Evolutionary conservation across 2,113 vertebrate species (phyloP).

Genomic region (Spea bombifrons): DNA sequence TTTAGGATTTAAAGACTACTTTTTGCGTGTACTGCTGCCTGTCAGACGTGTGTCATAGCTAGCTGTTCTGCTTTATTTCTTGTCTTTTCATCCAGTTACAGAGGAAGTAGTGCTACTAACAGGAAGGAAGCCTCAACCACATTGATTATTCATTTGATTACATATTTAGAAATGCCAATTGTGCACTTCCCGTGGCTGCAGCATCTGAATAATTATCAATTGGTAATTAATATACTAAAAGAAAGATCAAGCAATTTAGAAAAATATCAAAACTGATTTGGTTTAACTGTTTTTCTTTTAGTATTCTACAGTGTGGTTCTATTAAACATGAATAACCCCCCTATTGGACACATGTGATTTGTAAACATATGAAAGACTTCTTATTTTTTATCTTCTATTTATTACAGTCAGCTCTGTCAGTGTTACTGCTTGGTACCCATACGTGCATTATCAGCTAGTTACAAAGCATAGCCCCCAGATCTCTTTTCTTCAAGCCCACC

Average conservation of each 20-base stretch:
- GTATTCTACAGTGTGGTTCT: no score
- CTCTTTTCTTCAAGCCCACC: no score
- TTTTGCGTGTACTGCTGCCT: conserved; percentile 8
- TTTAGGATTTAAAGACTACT: conserved; percentile 58
- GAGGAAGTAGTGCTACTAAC: conserved; percentile 74
- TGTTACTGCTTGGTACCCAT: no score
- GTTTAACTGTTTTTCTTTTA: no score
- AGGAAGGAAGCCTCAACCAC: conserved; percentile 81
- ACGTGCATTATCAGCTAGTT: no score
- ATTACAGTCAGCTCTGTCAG: no score
- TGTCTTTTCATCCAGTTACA: conserved; percentile 66
- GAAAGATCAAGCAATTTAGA: background rate
- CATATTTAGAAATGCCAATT: conserved; percentile 69
- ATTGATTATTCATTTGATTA: conserved; percentile 68
- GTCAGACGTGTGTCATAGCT: conserved; percentile 45
- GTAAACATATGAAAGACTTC: no score
- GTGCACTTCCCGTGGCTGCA: conserved; percentile 67
- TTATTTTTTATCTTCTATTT: no score
- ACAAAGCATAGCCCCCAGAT: no score
- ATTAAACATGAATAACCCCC: no score
- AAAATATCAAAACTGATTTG: no score
- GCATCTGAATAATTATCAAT: conserved; percentile 11
- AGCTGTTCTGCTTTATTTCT: conserved; percentile 69
- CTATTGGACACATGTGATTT: no score
- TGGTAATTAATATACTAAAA: background rate